Percentiles rank a stretch among this genome's conserved stretches.
Evolutionary conservation across 1,140 invertebrate genomes (phyloP).

Genomic region (Caligus rogercresseyi): DNA sequence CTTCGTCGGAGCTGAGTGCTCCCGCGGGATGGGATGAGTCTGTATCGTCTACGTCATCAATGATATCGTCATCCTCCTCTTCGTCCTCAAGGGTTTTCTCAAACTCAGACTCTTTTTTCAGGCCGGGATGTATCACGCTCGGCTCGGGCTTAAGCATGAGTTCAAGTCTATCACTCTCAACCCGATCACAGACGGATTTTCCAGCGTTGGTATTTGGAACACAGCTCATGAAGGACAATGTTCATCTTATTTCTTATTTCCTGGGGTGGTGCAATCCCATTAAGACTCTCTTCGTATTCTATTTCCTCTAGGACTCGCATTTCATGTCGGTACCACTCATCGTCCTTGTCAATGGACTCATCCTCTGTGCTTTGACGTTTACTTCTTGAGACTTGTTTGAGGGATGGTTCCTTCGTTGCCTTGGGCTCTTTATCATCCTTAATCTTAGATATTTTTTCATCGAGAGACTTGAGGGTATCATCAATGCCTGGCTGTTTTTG

Average conservation of each 20-base stretch:
- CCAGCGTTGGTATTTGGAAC: conserved; percentile 6
- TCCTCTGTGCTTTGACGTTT: conserved; percentile 63
- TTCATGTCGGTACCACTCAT: conserved; percentile 82
- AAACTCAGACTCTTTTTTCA: conserved; percentile 67
- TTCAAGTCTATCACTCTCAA: not conserved
- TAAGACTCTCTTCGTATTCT: conserved; percentile 41
- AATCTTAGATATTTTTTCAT: conserved; percentile 17
- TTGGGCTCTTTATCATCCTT: not conserved
- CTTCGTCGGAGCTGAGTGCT: conserved; percentile 3
- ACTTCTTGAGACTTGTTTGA: too few species aligned
- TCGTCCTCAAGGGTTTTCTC: conserved; percentile 46
- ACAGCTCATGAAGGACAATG: conserved; percentile 23
- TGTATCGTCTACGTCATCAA: conserved; percentile 20
- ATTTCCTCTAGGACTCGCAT: conserved; percentile 64
- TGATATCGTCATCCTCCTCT: conserved; percentile 32
- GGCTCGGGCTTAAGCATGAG: conserved; percentile 19
- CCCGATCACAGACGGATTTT: not conserved
- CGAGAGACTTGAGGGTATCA: conserved; percentile 4
- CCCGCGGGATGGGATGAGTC: conserved; percentile 6
- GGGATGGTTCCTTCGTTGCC: not conserved
- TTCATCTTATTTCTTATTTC: conserved; percentile 23
- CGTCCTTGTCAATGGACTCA: conserved; percentile 77
- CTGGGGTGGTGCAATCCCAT: conserved; percentile 30
- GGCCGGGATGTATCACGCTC: conserved; percentile 43
- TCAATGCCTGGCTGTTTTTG: conserved; percentile 9